Conservation (phyloP, 2,113 vertebrate species). For the Cepphus grylle region DNA sequence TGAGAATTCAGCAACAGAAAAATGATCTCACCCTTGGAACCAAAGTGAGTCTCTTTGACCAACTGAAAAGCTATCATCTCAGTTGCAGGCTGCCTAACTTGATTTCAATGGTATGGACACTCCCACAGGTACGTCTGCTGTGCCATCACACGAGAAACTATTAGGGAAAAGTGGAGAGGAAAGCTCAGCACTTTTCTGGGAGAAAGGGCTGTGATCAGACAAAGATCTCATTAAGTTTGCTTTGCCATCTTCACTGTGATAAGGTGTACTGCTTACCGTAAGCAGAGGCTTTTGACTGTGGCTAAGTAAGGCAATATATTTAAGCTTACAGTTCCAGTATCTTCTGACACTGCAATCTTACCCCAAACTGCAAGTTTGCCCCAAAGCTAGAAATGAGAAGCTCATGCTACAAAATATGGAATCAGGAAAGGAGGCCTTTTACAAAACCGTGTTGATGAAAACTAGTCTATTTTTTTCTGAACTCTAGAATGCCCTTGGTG, state of each 20-base stretch:
- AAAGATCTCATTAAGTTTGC: neutral
- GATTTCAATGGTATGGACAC: neutral
- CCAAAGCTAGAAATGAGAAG: neutral
- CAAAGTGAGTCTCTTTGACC: neutral
- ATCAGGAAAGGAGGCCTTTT: neutral
- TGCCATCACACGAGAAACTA: neutral
- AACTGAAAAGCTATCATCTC: neutral
- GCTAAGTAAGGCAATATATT: neutral
- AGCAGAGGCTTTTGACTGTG: neutral
- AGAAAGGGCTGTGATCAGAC: neutral
- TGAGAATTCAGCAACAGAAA: slow-evolving; percentile 23
- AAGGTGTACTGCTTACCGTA: neutral
- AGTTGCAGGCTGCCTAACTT: neutral
- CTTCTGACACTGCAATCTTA: neutral
- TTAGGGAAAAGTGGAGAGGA: neutral
- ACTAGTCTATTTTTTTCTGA: neutral
- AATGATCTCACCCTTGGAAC: slow-evolving; percentile 35
- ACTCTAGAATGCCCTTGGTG: neutral
- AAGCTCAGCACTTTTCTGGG: slow-evolving; percentile 5
- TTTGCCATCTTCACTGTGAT: neutral
- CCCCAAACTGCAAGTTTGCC: neutral
- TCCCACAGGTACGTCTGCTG: neutral
- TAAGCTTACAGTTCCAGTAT: neutral
- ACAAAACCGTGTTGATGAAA: neutral
- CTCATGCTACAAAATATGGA: neutral